phyloP scores from a whole-genome alignment of 2,888 invertebrate genomes.

The Xestia ashworthii region DNA sequence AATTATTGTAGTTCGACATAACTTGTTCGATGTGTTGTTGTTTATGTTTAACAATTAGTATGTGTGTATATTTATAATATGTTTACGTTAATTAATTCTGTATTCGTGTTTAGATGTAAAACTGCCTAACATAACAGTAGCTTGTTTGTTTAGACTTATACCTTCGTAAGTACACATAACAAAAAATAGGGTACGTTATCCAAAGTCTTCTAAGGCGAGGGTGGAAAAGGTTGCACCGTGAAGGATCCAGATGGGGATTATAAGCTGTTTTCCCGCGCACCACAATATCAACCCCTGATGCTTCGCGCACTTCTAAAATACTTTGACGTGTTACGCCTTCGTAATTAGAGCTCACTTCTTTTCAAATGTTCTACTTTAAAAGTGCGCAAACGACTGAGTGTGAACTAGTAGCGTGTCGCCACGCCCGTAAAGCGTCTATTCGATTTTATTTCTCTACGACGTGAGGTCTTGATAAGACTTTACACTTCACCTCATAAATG shows the following conservation, averaged over 20 bases:
- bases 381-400: conserved; percentile 39
- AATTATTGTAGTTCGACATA: conserved; percentile 20
- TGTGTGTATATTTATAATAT: conserved; percentile 9
- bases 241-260: conserved; percentile 45
- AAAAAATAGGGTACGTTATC: conserved; percentile 27
- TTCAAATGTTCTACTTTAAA: conserved; percentile 55
- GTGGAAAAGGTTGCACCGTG: conserved; percentile 32
- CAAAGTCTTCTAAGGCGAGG: conserved; percentile 20
- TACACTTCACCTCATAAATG: conserved; percentile 25
- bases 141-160: conserved; percentile 2
- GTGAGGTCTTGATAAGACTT: conserved; percentile 25
- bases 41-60: conserved; percentile 4
- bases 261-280: conserved; percentile 53
- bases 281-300: conserved; percentile 61
- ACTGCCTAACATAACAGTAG: not conserved
- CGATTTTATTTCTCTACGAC: conserved; percentile 41
- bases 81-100: conserved; percentile 14
- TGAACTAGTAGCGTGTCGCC: conserved; percentile 14
- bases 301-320: conserved; percentile 57
- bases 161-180: conserved; percentile 2
- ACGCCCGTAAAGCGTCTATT: conserved; percentile 23
- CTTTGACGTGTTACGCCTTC: conserved; percentile 62
- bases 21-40: conserved; percentile 14
- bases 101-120: conserved; percentile 10
- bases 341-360: conserved; percentile 67